These are phyloP conservation scores for Gobius niger DNA, from an alignment of 2,113 vertebrate genomes.

Conservation along the genomic window DNA sequence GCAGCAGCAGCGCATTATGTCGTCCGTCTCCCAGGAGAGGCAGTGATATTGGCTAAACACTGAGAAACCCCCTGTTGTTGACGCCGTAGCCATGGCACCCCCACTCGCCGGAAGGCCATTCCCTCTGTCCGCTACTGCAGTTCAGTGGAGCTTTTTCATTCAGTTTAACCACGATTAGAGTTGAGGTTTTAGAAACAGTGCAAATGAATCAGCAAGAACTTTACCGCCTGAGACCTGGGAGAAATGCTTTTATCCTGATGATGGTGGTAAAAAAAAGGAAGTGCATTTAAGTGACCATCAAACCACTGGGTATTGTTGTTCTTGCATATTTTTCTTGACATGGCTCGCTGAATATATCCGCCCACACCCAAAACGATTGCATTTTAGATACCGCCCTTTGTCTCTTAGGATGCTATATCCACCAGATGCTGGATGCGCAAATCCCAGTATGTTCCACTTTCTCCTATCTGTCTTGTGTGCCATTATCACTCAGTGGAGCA, in stretches of 20 bases:
- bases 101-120: conserved; percentile 43
- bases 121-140: conserved; percentile 10
- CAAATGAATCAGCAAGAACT: conserved; percentile 33
- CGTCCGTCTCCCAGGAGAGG: conserved; percentile 66
- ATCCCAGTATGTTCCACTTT: conserved; percentile 14
- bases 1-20: conserved; percentile 61
- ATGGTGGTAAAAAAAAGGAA: conserved; percentile 7
- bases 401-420: neutral
- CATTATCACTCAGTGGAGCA: conserved; percentile 5
- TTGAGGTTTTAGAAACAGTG: conserved; percentile 40
- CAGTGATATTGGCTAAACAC: conserved; percentile 61
- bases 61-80: conserved; percentile 59
- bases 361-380: neutral
- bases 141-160: conserved; percentile 34
- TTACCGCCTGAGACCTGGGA: conserved; percentile 14
- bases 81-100: conserved; percentile 65
- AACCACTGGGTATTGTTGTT: conserved; percentile 4
- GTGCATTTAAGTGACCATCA: conserved; percentile 18
- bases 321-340: neutral
- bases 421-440: conserved; percentile 10
- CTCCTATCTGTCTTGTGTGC: conserved; percentile 12
- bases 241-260: conserved; percentile 15
- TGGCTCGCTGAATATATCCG: neutral
- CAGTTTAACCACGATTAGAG: conserved; percentile 45
- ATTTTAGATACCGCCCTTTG: neutral